phyloP scores from a whole-genome alignment of 2,888 invertebrate genomes.

The Hoplodrina blanda region DNA sequence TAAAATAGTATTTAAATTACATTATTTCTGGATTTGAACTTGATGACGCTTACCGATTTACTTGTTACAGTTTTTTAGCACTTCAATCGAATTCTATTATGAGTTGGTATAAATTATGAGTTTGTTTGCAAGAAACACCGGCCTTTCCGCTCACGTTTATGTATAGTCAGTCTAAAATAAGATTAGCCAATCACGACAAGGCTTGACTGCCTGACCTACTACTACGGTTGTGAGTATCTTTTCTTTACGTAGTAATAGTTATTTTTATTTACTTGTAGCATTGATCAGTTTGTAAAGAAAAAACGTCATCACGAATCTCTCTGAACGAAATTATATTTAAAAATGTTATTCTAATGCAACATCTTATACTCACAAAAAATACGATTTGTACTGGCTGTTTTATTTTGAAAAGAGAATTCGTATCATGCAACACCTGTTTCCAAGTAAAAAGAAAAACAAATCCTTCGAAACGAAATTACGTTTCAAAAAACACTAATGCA shows the following conservation, averaged over 20 bases:
- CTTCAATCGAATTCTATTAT: not conserved
- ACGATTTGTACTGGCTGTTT: not conserved
- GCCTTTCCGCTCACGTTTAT: no score
- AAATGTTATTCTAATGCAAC: no score
- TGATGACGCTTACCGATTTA: not conserved
- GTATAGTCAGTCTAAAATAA: no score
- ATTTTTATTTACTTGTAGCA: no score
- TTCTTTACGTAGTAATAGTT: no score
- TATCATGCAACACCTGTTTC: not conserved
- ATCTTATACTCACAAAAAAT: not conserved
- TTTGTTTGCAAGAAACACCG: no score
- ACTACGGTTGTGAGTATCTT: no score
- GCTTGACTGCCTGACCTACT: no score
- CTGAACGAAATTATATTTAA: not conserved
- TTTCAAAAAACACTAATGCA: constrained; percentile 26
- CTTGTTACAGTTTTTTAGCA: not conserved
- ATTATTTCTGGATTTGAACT: not conserved
- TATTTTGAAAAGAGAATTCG: not conserved
- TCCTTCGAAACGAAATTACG: constrained; percentile 14
- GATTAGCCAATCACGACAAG: no score
- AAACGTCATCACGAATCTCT: not conserved
- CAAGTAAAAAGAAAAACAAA: constrained; percentile 7
- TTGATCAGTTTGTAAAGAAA: no score
- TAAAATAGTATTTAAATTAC: not conserved
- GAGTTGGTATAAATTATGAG: no score